These are phyloP conservation scores for Latheticus oryzae DNA, from an alignment of 2,888 invertebrate genomes.

Conservation along the genomic window DNA sequence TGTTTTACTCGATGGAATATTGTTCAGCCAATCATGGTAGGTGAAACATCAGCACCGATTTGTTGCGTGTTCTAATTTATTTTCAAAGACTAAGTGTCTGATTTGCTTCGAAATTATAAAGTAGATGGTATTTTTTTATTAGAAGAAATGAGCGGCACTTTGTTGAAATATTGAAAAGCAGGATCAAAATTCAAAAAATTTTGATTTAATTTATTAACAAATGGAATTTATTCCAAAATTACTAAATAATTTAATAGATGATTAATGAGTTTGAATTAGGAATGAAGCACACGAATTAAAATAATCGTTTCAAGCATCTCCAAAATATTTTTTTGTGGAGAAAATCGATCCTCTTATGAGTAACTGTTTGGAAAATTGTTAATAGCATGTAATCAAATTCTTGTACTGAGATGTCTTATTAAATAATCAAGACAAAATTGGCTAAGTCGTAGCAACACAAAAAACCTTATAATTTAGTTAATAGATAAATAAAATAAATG, in stretches of 20 bases:
- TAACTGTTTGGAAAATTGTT: conserved; percentile 26
- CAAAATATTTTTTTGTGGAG: conserved; percentile 19
- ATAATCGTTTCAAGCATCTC: conserved; percentile 24
- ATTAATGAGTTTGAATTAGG: too few species aligned
- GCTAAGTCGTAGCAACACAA: conserved; percentile 9
- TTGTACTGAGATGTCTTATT: conserved; percentile 15
- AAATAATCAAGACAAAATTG: conserved; percentile 28
- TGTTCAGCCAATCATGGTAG: conserved; percentile 51
- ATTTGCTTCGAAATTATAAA: conserved; percentile 44
- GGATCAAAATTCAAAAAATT: too few species aligned
- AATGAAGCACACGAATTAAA: conserved; percentile 24
- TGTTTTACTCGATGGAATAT: conserved; percentile 37
- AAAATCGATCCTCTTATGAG: conserved; percentile 10
- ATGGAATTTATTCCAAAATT: too few species aligned
- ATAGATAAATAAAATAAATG: conserved; percentile 32
- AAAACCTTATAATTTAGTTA: conserved; percentile 20
- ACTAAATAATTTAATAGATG: too few species aligned
- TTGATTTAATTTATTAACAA: conserved; percentile 27
- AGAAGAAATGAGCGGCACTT: conserved; percentile 5
- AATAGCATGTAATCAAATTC: conserved; percentile 22
- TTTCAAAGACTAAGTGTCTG: conserved; percentile 38
- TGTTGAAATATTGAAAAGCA: conserved; percentile 1
- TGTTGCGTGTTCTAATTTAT: conserved; percentile 52
- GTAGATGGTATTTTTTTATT: conserved; percentile 8
- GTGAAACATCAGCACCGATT: conserved; percentile 45